phyloP scores from a whole-genome alignment of 1,140 invertebrate genomes.

The Tyrophagus putrescentiae region DNA sequence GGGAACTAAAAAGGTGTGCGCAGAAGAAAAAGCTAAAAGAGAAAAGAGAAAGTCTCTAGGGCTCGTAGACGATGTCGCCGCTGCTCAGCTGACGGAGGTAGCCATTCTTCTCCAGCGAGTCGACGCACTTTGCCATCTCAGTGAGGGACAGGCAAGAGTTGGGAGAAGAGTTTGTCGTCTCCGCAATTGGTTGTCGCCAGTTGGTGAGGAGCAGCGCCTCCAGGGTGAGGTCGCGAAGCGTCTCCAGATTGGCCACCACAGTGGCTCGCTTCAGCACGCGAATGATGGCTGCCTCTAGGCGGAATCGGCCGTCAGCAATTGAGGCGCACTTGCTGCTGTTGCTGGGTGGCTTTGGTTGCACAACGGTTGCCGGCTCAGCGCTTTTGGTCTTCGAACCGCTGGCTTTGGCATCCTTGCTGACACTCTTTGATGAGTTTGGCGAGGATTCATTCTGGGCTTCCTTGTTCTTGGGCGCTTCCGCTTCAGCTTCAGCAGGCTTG shows the following conservation, averaged over 20 bases:
- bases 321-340: background rate
- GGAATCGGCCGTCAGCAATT: background rate
- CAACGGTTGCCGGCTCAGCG: background rate
- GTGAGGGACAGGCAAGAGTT: background rate
- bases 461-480: too few species aligned
- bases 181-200: background rate
- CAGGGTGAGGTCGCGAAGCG: background rate
- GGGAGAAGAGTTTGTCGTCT: background rate
- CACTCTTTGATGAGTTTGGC: too few species aligned
- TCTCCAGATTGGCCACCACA: background rate
- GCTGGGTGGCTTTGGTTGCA: background rate
- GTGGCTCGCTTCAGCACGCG: constrained; percentile 1
- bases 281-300: background rate
- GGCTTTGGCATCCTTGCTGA: too few species aligned
- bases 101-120: constrained; percentile 3
- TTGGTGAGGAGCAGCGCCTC: background rate
- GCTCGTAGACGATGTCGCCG: constrained; percentile 9
- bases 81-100: background rate
- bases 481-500: background rate
- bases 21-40: too few species aligned
- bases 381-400: background rate
- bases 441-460: too few species aligned
- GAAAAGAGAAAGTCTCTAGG: too few species aligned
- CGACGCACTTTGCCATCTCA: background rate
- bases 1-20: too few species aligned